Evolutionary conservation across 2,797 vertebrate species (phyloP), one percentile per base, ranked within the genome.

Genomic region (Cynodonichthys magdalenae): DNA sequence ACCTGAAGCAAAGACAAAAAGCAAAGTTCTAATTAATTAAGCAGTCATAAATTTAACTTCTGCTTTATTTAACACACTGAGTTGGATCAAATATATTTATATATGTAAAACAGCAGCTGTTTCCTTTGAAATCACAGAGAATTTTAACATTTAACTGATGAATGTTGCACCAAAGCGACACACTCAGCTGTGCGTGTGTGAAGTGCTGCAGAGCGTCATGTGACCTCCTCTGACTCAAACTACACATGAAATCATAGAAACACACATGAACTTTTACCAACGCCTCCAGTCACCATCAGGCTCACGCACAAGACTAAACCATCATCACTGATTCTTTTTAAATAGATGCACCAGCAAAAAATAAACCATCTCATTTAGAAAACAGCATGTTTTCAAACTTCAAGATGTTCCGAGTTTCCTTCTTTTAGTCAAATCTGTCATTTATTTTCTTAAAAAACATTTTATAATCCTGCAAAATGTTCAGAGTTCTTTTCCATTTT

Each of bases 181-280:
- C 55, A 39, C 29, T 15, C 47, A 12, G 42, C 47, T 17, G 39
- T 18, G 24, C 1, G 5, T 41, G 19, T 47, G 6, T 45, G 8
- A 8, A 45, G 44, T 18, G 10, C 36, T 65, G 53, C 36, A 63
- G 53, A 63, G 27, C 53, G 34, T 75, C 87, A 81, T 55, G 80
- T 83, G 89, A 87, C 1, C 1, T 20, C 61, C 1, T 76, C 62
- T 90, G 84, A 86, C 71, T 90, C 89, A 89, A 39, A 66, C 79
- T 70, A 44, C 42, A 79, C 59, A 39, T 48, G 48, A 29, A 59
- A 55, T 62, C 27, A 18, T 52, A 11, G 46, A 59, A 44, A 50
- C 47, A 77, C 84, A 87, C 42, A 67, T 78, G 83, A 88, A 31
- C 51, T n/a, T 79, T 77, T 51, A 66, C 36, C 66, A n/a, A 20